phyloP scores from a whole-genome alignment of 1,140 invertebrate genomes.

The Druon quercuslanigerum region DNA sequence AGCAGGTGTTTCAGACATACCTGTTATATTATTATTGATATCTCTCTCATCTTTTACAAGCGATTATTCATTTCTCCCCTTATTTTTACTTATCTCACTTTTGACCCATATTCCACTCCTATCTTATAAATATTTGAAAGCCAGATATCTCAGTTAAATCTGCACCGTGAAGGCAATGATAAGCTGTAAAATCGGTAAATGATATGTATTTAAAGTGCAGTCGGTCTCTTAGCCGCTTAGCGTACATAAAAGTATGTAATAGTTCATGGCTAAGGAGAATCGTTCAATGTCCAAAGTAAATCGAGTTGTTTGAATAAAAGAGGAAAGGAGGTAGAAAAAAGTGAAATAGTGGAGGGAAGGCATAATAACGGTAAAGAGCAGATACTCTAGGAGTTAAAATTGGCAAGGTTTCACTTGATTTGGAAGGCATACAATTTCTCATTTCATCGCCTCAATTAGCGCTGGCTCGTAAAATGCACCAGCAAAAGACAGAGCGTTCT shows the following conservation, averaged over 20 bases:
- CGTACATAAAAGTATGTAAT: neutral
- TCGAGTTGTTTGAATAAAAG: constrained; percentile 14
- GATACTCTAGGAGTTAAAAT: constrained; percentile 27
- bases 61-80: neutral
- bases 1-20: constrained; percentile 8
- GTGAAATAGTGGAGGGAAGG: neutral
- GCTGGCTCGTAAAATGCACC: constrained; percentile 19
- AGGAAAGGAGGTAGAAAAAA: neutral
- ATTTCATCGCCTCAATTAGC: constrained; percentile 30
- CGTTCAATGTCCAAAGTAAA: constrained; percentile 19
- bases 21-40: neutral
- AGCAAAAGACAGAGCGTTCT: constrained; percentile 23
- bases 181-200: neutral
- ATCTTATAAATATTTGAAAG: neutral
- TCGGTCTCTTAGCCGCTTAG: neutral
- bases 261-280: neutral
- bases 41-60: neutral
- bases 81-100: neutral
- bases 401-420: constrained; percentile 23
- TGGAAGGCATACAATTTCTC: constrained; percentile 17
- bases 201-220: constrained; percentile 9
- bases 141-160: too few species aligned
- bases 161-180: too few species aligned
- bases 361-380: constrained; percentile 6
- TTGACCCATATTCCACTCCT: neutral